phyloP scores from a whole-genome alignment of 2,113 vertebrate genomes.

The Cyphomyrus discorhynchus region DNA sequence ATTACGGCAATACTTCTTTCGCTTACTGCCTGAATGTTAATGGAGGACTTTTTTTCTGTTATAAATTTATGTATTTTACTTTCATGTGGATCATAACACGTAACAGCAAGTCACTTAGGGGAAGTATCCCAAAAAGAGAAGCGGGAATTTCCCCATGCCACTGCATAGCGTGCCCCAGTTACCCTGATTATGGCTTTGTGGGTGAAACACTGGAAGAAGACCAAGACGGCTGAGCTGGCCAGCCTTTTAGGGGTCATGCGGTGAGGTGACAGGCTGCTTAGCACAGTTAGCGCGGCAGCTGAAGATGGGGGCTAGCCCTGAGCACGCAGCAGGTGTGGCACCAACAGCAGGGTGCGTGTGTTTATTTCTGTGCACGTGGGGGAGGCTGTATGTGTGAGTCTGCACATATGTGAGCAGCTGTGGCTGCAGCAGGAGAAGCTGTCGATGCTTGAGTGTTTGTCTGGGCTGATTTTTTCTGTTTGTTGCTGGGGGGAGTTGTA shows the following conservation, averaged over 20 bases:
- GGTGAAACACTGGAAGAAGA: not conserved
- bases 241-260: constrained; percentile 8
- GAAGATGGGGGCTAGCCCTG: not conserved
- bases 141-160: constrained; percentile 22
- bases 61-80: constrained; percentile 16
- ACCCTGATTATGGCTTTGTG: constrained; percentile 17
- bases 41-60: not conserved
- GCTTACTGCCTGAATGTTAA: not conserved
- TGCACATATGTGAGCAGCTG: not conserved
- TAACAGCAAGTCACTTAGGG: not conserved
- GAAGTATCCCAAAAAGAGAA: not conserved
- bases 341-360: not conserved
- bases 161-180: not conserved
- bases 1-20: not conserved
- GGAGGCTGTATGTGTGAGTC: not conserved
- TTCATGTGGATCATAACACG: not conserved
- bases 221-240: not conserved
- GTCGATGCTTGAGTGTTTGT: not conserved
- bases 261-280: constrained; percentile 1
- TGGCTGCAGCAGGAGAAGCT: not conserved
- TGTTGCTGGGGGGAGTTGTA: not conserved
- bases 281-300: not conserved
- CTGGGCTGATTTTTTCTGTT: not conserved
- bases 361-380: not conserved
- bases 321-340: not conserved